phyloP scores from a whole-genome alignment of 2,797 vertebrate species.

The Phylloscopus collybita region DNA sequence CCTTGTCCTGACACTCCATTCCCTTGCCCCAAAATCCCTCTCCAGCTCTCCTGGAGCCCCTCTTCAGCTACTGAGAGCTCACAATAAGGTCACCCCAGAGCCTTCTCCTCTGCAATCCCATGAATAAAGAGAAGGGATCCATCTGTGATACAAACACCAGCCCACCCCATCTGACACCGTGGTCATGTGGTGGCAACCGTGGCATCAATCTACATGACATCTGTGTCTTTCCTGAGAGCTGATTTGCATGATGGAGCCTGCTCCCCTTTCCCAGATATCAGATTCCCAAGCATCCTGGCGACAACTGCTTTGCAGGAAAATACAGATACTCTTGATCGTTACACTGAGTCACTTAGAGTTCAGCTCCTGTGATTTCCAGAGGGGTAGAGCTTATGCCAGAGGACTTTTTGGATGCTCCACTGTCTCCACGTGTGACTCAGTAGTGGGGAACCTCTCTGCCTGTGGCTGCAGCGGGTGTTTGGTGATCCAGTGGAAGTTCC shows the following conservation, averaged over 20 bases:
- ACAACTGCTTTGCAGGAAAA: background rate
- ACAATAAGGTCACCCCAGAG: background rate
- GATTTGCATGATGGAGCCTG: background rate
- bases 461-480: background rate
- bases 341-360: background rate
- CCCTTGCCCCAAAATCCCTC: background rate
- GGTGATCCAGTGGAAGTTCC: background rate
- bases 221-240: background rate
- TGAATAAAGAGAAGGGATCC: fast-evolving
- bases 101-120: background rate
- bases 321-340: fast-evolving
- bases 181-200: background rate
- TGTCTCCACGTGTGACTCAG: background rate
- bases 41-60: background rate
- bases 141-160: background rate
- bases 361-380: background rate
- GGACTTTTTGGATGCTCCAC: background rate
- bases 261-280: background rate
- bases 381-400: background rate
- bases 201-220: background rate
- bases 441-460: background rate
- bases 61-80: background rate
- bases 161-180: background rate
- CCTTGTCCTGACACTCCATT: background rate
- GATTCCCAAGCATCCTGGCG: background rate